These are phyloP conservation scores for Pseudomyrmex cubaensis DNA, from an alignment of 1,140 invertebrate species.

Conservation along the genomic window DNA sequence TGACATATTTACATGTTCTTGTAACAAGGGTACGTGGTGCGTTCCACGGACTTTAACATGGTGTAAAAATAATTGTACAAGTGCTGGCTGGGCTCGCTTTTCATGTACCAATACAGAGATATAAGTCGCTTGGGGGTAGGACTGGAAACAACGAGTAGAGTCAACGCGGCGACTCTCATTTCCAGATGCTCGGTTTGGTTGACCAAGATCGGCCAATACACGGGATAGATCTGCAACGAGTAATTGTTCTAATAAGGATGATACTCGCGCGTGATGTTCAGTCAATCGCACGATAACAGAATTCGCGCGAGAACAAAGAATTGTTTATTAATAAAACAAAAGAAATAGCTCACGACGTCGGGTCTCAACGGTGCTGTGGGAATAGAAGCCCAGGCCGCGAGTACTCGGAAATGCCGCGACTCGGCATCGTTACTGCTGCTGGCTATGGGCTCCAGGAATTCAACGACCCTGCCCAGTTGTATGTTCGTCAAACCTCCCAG, in stretches of 20 bases:
- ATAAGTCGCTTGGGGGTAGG: constrained; percentile 88
- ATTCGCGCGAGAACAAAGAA: no score
- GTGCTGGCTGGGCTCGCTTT: constrained; percentile 87
- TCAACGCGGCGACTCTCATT: constrained; percentile 88
- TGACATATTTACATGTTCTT: constrained; percentile 85
- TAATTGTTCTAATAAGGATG: no score
- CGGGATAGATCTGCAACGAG: constrained; percentile 85
- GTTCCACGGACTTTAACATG: constrained; percentile 89
- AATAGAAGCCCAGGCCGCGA: constrained; percentile 88
- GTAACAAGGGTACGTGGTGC: constrained; percentile 88
- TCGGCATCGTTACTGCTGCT: constrained; percentile 83
- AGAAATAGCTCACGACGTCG: constrained; percentile 83
- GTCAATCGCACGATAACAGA: no score
- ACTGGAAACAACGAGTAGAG: constrained; percentile 87
- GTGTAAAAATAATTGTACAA: constrained; percentile 91
- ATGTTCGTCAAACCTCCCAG: constrained; percentile 89
- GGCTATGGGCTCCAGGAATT: constrained; percentile 87
- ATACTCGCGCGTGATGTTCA: no score
- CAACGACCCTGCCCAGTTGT: constrained; percentile 86
- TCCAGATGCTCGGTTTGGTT: constrained; percentile 89
- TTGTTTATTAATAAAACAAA: no score
- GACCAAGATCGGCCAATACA: constrained; percentile 89
- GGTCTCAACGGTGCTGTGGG: constrained; percentile 85
- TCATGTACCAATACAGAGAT: constrained; percentile 89
- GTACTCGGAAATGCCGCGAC: constrained; percentile 86